phyloP scores from a whole-genome alignment of 1,140 invertebrate species.

The Augochlora pura region DNA sequence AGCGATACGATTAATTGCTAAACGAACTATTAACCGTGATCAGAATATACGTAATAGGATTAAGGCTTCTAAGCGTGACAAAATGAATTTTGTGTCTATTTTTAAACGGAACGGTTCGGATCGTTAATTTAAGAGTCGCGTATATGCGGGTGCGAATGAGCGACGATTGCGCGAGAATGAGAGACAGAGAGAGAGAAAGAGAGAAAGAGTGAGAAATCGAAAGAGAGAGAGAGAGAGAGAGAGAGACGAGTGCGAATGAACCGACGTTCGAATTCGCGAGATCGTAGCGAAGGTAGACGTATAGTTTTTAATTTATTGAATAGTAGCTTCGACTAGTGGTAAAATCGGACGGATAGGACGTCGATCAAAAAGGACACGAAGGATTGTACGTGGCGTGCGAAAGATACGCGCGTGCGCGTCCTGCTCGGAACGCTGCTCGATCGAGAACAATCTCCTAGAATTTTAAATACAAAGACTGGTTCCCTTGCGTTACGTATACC shows the following conservation, averaged over 20 bases:
- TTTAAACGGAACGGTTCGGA: slow-evolving; percentile 70
- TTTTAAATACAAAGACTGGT: background rate
- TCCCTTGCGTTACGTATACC: background rate
- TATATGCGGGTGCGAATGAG: background rate
- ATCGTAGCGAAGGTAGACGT: slow-evolving; percentile 47
- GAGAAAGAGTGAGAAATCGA: no score
- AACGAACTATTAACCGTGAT: slow-evolving; percentile 76
- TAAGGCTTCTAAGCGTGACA: slow-evolving; percentile 72
- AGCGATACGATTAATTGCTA: slow-evolving; percentile 47
- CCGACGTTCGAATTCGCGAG: slow-evolving; percentile 18
- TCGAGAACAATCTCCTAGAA: background rate
- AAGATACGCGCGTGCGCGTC: background rate
- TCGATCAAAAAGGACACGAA: slow-evolving; percentile 26
- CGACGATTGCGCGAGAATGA: slow-evolving; percentile 3
- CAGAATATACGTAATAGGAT: slow-evolving; percentile 80
- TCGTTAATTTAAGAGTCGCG: slow-evolving; percentile 46
- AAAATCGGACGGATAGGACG: slow-evolving; percentile 16
- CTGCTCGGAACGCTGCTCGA: background rate
- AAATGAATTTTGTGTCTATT: slow-evolving; percentile 78
- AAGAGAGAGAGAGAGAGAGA: slow-evolving; percentile 22
- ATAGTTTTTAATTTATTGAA: slow-evolving; percentile 67
- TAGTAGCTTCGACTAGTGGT: slow-evolving; percentile 54
- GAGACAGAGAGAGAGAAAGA: background rate
- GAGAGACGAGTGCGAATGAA: slow-evolving; percentile 18
- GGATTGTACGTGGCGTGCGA: background rate